These are phyloP conservation scores for Stomatorhinus walkeri DNA, from an alignment of 2,797 vertebrate genomes.

Conservation along the genomic window DNA sequence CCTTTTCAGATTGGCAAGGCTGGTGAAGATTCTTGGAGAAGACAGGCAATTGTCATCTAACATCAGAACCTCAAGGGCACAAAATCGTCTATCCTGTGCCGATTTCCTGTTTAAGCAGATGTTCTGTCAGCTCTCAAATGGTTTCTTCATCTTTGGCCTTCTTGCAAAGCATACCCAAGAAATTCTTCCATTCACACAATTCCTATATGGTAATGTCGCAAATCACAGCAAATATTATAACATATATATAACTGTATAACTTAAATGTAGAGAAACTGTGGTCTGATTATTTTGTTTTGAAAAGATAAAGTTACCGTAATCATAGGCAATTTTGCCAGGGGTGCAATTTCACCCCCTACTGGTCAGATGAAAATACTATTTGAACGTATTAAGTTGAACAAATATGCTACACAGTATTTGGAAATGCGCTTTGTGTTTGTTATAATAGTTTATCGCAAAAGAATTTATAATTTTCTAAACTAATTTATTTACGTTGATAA, in stretches of 20 bases:
- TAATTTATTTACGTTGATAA: background rate
- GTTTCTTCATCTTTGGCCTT: background rate
- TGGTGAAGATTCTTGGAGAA: slow-evolving; percentile 59
- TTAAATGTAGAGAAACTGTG: background rate
- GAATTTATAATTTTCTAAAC: background rate
- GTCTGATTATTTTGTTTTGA: background rate
- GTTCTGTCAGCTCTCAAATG: background rate
- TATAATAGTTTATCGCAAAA: background rate
- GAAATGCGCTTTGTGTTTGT: background rate
- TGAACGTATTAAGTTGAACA: background rate
- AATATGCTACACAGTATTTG: background rate
- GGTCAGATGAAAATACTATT: background rate
- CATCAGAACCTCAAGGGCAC: slow-evolving; percentile 67
- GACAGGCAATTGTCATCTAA: slow-evolving; percentile 74
- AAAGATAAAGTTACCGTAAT: background rate
- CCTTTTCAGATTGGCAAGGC: slow-evolving; percentile 66
- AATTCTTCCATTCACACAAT: background rate
- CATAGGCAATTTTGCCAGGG: background rate
- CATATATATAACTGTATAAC: background rate
- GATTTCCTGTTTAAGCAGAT: slow-evolving; percentile 31
- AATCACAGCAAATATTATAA: background rate
- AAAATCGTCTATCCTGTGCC: slow-evolving; percentile 46
- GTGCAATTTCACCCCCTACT: background rate
- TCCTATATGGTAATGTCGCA: background rate
- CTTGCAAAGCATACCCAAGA: background rate